Conservation (phyloP, 30 jellyfish, hydroid and myxozoan species). For the Morbakka virulenta region DNA sequence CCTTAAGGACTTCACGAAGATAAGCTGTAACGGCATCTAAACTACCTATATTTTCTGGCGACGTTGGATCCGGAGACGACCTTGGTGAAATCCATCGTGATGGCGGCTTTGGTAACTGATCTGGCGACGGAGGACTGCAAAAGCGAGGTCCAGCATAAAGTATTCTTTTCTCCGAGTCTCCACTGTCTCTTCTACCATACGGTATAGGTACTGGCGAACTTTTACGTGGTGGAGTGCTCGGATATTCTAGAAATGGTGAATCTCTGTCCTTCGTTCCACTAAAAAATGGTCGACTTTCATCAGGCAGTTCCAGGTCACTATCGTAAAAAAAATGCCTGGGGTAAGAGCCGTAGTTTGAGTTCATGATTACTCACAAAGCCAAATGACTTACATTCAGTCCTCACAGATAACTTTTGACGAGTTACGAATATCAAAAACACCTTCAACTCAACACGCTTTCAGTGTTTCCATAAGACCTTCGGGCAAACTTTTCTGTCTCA, state of each 20-base stretch:
- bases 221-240: neutral
- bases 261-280: neutral
- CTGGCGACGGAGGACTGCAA: slow-evolving; percentile 98
- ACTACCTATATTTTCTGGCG: slow-evolving; percentile 35
- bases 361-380: too few species aligned
- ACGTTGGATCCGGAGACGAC: slow-evolving; percentile 26
- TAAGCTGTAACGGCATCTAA: slow-evolving; percentile 94
- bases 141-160: slow-evolving; percentile 98
- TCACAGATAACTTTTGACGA: too few species aligned
- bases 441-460: too few species aligned
- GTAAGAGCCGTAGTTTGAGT: too few species aligned
- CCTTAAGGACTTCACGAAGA: slow-evolving; percentile 86
- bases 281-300: neutral
- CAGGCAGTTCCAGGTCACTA: neutral
- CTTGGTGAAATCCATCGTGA: slow-evolving; percentile 81
- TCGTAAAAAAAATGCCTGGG: too few species aligned
- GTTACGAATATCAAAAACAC: too few species aligned
- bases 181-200: slow-evolving; percentile 2
- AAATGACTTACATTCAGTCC: too few species aligned
- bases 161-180: neutral
- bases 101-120: slow-evolving; percentile 93
- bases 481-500: too few species aligned
- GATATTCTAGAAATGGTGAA: neutral
- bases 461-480: too few species aligned
- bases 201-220: slow-evolving; percentile 47